A percentile compares a stretch with the other conserved stretches of the same genome.
Conservation (phyloP, 2,797 vertebrate genomes). For the Epinephelus coioides region DNA sequence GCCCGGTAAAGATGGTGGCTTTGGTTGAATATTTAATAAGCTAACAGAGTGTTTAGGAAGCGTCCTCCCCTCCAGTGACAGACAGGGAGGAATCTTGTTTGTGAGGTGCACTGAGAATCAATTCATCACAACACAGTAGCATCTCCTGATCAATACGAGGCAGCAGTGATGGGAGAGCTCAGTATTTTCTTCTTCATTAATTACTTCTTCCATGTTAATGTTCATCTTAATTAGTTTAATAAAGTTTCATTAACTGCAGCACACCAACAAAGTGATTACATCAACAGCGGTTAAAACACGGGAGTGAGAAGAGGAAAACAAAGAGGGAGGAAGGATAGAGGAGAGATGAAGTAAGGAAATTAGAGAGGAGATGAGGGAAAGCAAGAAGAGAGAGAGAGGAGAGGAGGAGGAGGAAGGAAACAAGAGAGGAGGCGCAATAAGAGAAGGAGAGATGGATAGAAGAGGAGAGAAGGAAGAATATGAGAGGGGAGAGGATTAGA, state of each 20-base stretch:
- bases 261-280: background rate
- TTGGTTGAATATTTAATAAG: too few relatives aligned
- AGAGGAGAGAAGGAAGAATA: background rate
- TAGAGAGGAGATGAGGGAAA: too few relatives aligned
- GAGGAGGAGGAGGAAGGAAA: too few relatives aligned
- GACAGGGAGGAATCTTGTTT: background rate
- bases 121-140: background rate
- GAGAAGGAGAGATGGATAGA: background rate
- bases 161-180: background rate
- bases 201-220: slow-evolving; percentile 23
- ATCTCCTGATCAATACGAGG: slow-evolving; percentile 11
- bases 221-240: slow-evolving; percentile 42
- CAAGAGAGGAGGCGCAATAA: too few relatives aligned
- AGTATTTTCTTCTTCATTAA: slow-evolving; percentile 5
- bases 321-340: background rate
- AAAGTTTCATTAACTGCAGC: slow-evolving; percentile 47
- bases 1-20: too few relatives aligned
- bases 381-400: too few relatives aligned
- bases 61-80: too few relatives aligned
- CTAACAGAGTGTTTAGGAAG: too few relatives aligned
- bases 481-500: background rate
- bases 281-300: too few relatives aligned
- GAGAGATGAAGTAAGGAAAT: background rate
- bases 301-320: background rate
- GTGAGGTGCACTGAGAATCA: background rate